Evolutionary conservation across 1,140 invertebrate species (phyloP).

Genomic region (Agraylea sexmaculata): DNA sequence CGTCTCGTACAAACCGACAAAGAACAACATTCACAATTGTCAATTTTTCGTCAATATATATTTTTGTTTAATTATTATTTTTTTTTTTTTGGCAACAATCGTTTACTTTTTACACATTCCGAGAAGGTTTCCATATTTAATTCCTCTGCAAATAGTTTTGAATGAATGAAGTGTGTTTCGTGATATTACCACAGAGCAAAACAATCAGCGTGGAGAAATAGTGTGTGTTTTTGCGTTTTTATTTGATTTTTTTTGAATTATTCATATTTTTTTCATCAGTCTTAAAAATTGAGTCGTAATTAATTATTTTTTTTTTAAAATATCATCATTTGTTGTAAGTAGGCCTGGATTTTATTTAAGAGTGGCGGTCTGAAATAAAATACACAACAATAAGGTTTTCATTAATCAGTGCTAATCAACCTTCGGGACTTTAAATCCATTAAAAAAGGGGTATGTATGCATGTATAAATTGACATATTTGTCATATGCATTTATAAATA

Average conservation of each 20-base stretch:
- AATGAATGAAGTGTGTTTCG: too few relatives aligned
- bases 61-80: constrained; percentile 12
- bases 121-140: too few relatives aligned
- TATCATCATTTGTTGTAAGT: constrained; percentile 18
- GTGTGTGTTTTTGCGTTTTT: constrained; percentile 13
- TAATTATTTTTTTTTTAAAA: too few relatives aligned
- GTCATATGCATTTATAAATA: too few relatives aligned
- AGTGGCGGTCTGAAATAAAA: constrained; percentile 1
- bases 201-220: constrained; percentile 20
- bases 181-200: constrained; percentile 23
- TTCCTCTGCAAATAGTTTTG: constrained; percentile 12
- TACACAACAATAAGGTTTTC: too few relatives aligned
- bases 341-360: constrained; percentile 18
- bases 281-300: constrained; percentile 22
- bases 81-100: constrained; percentile 21
- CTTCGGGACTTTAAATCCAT: too few relatives aligned
- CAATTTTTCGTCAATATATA: constrained; percentile 16
- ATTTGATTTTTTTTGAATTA: constrained; percentile 19
- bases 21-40: constrained; percentile 21
- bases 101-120: constrained; percentile 14
- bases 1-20: constrained; percentile 19
- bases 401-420: too few relatives aligned
- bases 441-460: too few relatives aligned
- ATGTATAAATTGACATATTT: too few relatives aligned
- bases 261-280: constrained; percentile 21